These are phyloP conservation scores for Portevinia maculata DNA, from an alignment of 2,888 invertebrate genomes.

Conservation along the genomic window DNA sequence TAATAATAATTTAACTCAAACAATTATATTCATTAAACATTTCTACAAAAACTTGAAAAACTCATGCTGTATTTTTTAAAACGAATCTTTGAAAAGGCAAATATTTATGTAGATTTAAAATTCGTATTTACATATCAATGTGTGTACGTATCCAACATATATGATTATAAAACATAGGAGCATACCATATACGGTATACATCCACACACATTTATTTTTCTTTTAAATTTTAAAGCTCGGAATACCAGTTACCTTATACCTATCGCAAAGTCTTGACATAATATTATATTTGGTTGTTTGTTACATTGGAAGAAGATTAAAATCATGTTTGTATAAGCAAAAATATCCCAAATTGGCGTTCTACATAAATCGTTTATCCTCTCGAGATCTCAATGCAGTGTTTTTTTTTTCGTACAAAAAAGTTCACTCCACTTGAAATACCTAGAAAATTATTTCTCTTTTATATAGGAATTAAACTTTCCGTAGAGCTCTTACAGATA, in stretches of 20 bases:
- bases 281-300: neutral
- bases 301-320: neutral
- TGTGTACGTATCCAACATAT: too few relatives aligned
- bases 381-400: neutral
- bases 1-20: too few relatives aligned
- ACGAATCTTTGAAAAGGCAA: too few relatives aligned
- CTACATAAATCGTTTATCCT: constrained; percentile 4
- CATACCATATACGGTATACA: too few relatives aligned
- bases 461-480: neutral
- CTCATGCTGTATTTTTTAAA: too few relatives aligned
- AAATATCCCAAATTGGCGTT: constrained; percentile 1
- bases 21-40: too few relatives aligned
- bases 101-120: too few relatives aligned
- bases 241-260: neutral
- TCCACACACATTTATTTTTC: too few relatives aligned
- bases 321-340: neutral
- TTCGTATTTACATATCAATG: too few relatives aligned
- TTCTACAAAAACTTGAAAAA: too few relatives aligned
- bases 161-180: too few relatives aligned
- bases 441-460: neutral
- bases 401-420: neutral
- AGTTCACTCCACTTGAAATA: neutral
- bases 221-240: too few relatives aligned
- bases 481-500: neutral
- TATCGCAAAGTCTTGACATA: neutral